Evolutionary conservation across 2,888 invertebrate species (phyloP).

Genomic region (Geotrupes spiniger): DNA sequence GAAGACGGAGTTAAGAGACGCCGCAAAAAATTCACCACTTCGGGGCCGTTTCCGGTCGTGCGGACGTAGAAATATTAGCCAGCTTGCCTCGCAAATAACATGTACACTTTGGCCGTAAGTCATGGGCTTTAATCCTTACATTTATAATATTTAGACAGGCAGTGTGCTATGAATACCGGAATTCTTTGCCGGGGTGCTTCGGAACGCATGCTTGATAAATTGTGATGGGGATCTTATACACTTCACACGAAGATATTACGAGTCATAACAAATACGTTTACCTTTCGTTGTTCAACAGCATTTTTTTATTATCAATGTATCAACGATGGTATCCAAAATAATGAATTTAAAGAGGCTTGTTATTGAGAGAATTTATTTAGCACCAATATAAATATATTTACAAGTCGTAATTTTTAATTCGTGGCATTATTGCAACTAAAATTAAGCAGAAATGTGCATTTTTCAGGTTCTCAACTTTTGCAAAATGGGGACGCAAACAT

Average conservation of each 20-base stretch:
- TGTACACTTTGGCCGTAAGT: constrained; percentile 35
- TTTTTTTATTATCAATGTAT: too few relatives aligned
- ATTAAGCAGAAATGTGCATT: too few relatives aligned
- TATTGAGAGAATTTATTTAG: too few relatives aligned
- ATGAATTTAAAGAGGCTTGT: too few relatives aligned
- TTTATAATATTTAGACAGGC: constrained; percentile 38
- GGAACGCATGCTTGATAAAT: constrained; percentile 25
- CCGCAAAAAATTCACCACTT: constrained; percentile 20
- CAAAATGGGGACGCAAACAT: too few relatives aligned
- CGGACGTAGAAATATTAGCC: constrained; percentile 35
- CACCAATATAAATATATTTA: too few relatives aligned
- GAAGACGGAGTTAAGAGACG: constrained; percentile 14
- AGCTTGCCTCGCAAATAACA: constrained; percentile 36
- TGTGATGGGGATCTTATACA: constrained; percentile 23
- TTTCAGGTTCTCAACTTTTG: too few relatives aligned
- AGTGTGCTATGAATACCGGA: constrained; percentile 21
- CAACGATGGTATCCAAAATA: too few relatives aligned
- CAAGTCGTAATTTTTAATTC: too few relatives aligned
- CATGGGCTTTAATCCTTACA: constrained; percentile 36
- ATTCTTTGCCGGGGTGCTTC: constrained; percentile 5
- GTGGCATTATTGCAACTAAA: too few relatives aligned
- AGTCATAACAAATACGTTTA: constrained; percentile 7
- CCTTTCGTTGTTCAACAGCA: too few relatives aligned
- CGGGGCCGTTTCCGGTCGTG: constrained; percentile 34
- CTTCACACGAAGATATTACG: neutral